phyloP scores from a whole-genome alignment of 1,140 invertebrate species.

The Atopsyche davidsoni region DNA sequence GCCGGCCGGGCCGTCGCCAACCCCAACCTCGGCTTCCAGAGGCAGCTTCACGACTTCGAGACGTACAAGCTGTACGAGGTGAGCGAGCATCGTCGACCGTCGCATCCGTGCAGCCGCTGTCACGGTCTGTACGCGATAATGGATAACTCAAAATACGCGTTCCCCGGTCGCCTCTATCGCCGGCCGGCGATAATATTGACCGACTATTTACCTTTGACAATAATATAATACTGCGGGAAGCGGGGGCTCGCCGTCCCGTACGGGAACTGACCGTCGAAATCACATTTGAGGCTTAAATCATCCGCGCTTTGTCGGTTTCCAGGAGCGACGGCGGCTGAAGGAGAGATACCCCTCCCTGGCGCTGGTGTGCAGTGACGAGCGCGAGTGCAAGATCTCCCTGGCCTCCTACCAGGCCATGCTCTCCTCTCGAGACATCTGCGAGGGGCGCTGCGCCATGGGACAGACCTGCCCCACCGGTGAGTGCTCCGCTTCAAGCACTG shows the following conservation, averaged over 20 bases:
- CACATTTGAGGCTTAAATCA: not conserved
- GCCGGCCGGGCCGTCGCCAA: conserved; percentile 86
- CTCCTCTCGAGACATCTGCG: conserved; percentile 71
- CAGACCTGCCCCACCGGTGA: conserved; percentile 73
- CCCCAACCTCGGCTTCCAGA: conserved; percentile 92
- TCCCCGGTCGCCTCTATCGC: no score
- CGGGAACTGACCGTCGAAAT: no score
- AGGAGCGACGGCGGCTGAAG: conserved; percentile 77
- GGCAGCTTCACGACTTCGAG: conserved; percentile 90
- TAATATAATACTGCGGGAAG: no score
- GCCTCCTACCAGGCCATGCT: conserved; percentile 76
- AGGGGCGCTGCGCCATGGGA: conserved; percentile 78
- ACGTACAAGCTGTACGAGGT: conserved; percentile 73
- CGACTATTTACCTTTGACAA: no score
- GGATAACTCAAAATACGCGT: no score
- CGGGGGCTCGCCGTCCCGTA: no score
- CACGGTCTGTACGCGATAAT: no score
- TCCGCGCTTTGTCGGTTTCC: conserved; percentile 28
- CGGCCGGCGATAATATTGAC: no score
- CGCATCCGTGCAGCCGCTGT: no score
- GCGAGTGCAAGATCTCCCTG: conserved; percentile 68
- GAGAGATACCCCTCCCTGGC: conserved; percentile 77
- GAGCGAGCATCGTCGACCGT: no score
- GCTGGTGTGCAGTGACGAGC: conserved; percentile 65
- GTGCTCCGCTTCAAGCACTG: no score